Conservation (phyloP, 2,888 invertebrate species). For the Pseudolycoriella hygida region DNA sequence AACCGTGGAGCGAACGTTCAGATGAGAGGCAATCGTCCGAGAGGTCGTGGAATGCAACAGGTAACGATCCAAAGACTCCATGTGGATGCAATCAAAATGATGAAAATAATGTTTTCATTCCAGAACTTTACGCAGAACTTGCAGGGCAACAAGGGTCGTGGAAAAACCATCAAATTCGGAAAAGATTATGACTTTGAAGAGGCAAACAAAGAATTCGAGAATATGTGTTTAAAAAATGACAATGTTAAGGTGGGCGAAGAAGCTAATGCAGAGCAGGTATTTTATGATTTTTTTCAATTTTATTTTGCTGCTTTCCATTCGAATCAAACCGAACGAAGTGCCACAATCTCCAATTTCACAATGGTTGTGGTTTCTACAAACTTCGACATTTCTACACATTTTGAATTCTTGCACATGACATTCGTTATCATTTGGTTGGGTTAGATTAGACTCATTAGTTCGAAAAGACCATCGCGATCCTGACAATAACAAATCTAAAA, state of each 20-base stretch:
- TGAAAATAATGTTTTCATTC: too few species aligned
- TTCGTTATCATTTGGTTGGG: too few species aligned
- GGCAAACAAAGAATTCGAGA: constrained; percentile 93
- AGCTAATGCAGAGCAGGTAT: constrained; percentile 32
- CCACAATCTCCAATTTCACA: too few species aligned
- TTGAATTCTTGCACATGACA: too few species aligned
- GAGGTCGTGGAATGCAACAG: constrained; percentile 11
- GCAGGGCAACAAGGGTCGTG: constrained; percentile 33
- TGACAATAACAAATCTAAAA: too few species aligned
- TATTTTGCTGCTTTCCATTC: too few species aligned
- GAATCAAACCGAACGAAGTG: too few species aligned
- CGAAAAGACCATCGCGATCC: too few species aligned
- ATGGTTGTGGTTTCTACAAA: too few species aligned
- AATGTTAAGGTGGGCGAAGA: constrained; percentile 59
- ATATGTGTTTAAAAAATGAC: constrained; percentile 67
- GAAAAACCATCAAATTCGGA: constrained; percentile 72
- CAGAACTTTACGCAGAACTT: constrained; percentile 22
- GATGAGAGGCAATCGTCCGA: constrained; percentile 24
- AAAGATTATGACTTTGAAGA: constrained; percentile 98
- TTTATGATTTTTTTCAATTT: constrained; percentile 9
- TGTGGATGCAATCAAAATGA: constrained; percentile 27
- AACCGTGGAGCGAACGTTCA: constrained; percentile 25
- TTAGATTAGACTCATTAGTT: too few species aligned
- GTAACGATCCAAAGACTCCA: neutral
- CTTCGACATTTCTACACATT: too few species aligned